Conservation (phyloP, 2,797 vertebrate species). For the Spinibarbus caldwelli region DNA sequence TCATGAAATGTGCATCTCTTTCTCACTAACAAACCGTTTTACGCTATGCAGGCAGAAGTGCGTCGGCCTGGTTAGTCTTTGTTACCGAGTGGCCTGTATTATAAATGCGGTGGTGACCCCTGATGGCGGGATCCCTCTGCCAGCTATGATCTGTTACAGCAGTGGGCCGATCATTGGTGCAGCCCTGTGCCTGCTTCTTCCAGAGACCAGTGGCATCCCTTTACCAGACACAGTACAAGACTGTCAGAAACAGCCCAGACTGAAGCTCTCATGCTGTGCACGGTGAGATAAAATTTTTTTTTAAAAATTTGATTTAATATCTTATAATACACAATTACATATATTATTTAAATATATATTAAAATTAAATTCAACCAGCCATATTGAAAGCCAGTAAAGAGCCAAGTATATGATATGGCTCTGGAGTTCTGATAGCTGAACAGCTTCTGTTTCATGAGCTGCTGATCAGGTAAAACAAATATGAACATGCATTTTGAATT, state of each 20-base stretch:
- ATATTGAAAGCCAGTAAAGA: not conserved
- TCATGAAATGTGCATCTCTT: not conserved
- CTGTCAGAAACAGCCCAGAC: conserved; percentile 67
- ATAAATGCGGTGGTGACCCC: conserved; percentile 68
- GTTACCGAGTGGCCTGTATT: conserved; percentile 72
- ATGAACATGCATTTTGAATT: not conserved
- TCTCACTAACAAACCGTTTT: not conserved
- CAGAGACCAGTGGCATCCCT: conserved; percentile 74
- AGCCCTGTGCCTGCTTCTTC: conserved; percentile 72
- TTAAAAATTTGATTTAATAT: not conserved
- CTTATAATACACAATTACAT: too few relatives aligned
- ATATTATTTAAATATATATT: not conserved
- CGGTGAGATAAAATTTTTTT: conserved; percentile 64
- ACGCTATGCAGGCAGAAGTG: conserved; percentile 73
- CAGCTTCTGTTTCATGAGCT: not conserved
- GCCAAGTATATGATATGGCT: not conserved
- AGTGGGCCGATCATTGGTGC: conserved; percentile 73
- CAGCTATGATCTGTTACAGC: conserved; percentile 76
- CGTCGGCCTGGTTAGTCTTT: conserved; percentile 71
- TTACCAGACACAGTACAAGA: conserved; percentile 76
- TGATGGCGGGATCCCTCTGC: conserved; percentile 68
- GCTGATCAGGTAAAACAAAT: not conserved
- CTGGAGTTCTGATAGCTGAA: not conserved
- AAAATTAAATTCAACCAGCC: not conserved
- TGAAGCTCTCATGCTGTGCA: conserved; percentile 51